Evolutionary conservation across 2,888 invertebrate genomes (phyloP).

Genomic region (Caenorhabditis sulstoni): DNA sequence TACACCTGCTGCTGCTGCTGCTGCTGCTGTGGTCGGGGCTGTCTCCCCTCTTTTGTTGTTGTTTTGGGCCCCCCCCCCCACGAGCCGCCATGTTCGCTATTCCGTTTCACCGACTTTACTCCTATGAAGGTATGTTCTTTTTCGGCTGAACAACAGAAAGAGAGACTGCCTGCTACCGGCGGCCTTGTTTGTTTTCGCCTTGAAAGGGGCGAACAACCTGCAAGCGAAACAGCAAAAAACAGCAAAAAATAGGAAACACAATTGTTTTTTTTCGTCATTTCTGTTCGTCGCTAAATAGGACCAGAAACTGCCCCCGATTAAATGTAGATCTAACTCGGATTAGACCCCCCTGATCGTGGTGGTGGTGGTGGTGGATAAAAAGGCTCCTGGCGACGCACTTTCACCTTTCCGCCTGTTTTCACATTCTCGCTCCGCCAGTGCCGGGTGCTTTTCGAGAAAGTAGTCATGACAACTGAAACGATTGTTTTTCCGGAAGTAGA

Average conservation of each 20-base stretch:
- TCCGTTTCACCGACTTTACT: constrained; percentile 58
- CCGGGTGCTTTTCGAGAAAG: background rate
- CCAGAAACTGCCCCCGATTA: too few species aligned
- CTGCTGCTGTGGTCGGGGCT: constrained; percentile 5
- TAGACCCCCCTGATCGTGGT: too few species aligned
- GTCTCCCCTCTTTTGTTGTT: constrained; percentile 19
- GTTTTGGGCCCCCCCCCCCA: constrained; percentile 23
- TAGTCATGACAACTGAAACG: background rate
- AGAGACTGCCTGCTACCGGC: background rate
- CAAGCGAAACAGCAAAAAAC: constrained; percentile 3
- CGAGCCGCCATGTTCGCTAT: constrained; percentile 49
- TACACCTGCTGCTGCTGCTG: constrained; percentile 30
- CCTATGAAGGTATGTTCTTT: constrained; percentile 48
- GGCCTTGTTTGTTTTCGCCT: constrained; percentile 34
- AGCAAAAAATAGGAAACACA: background rate
- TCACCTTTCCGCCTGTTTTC: background rate
- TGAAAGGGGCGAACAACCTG: background rate
- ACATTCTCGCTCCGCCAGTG: too few species aligned
- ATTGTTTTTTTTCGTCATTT: constrained; percentile 4
- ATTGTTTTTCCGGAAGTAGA: background rate
- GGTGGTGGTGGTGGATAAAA: too few species aligned
- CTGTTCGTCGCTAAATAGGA: background rate
- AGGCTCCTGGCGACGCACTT: background rate
- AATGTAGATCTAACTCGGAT: too few species aligned
- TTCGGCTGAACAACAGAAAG: background rate